phyloP scores from a whole-genome alignment of 2,888 invertebrate genomes.

The Troglohyphantes excavatus region DNA sequence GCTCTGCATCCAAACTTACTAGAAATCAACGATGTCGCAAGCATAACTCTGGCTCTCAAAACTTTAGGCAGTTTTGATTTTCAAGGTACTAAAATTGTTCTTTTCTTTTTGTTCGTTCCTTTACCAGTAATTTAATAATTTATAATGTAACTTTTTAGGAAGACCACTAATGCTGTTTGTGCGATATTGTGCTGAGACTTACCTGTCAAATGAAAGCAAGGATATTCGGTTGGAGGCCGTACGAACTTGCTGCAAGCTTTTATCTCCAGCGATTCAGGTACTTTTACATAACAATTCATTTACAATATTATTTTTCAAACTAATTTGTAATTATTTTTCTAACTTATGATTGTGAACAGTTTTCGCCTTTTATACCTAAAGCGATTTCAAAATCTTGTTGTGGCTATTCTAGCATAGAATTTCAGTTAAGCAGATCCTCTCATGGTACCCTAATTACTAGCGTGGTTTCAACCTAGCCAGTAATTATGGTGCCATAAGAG shows the following conservation, averaged over 20 bases:
- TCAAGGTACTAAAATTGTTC: slow-evolving; percentile 85
- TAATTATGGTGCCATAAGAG: too few relatives aligned
- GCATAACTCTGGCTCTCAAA: slow-evolving; percentile 93
- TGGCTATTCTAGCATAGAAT: too few relatives aligned
- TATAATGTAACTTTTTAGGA: slow-evolving; percentile 83
- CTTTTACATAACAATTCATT: too few relatives aligned
- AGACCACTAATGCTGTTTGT: slow-evolving; percentile 96
- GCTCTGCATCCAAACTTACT: slow-evolving; percentile 82
- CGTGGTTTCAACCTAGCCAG: too few relatives aligned
- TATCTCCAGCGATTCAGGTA: slow-evolving; percentile 89
- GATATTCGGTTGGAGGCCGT: slow-evolving; percentile 97
- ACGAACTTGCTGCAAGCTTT: slow-evolving; percentile 93
- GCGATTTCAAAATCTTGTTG: too few relatives aligned
- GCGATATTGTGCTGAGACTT: slow-evolving; percentile 94
- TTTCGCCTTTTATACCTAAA: too few relatives aligned
- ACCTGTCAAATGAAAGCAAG: slow-evolving; percentile 93
- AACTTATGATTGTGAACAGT: too few relatives aligned
- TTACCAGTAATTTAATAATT: neutral
- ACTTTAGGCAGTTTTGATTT: slow-evolving; percentile 95
- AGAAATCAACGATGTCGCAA: slow-evolving; percentile 89
- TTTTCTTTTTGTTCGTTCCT: neutral
- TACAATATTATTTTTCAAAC: too few relatives aligned
- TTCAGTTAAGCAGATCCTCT: too few relatives aligned
- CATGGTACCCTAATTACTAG: too few relatives aligned
- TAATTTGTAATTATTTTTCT: too few relatives aligned